phyloP scores from a whole-genome alignment of 2,797 vertebrate species.

The Salarias fasciatus region DNA sequence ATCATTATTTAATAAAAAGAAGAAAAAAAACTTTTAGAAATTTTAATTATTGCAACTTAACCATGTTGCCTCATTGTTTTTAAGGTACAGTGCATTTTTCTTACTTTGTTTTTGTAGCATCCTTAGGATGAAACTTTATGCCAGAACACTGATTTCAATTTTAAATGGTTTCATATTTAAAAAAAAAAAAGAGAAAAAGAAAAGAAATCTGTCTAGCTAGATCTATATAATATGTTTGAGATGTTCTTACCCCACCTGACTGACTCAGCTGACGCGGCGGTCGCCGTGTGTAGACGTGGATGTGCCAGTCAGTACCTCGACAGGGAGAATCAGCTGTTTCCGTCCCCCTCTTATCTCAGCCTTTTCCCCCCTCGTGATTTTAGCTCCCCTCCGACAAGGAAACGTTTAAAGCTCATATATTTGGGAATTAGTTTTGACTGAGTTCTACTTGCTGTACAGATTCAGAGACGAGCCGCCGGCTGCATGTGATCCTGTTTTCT shows the following conservation, averaged over 20 bases:
- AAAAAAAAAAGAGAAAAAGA: slow-evolving; percentile 11
- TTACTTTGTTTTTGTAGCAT: slow-evolving; percentile 35
- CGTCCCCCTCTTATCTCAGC: slow-evolving; percentile 17
- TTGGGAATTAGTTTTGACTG: slow-evolving; percentile 30
- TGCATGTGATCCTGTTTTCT: slow-evolving; percentile 81
- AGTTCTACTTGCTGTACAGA: slow-evolving; percentile 64
- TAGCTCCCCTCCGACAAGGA: slow-evolving; percentile 37
- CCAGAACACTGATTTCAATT: slow-evolving; percentile 19
- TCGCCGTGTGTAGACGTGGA: no score
- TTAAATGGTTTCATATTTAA: slow-evolving; percentile 3
- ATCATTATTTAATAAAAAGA: no score
- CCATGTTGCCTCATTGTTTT: slow-evolving; percentile 49
- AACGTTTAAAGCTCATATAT: slow-evolving; percentile 54
- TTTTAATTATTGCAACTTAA: slow-evolving; percentile 38
- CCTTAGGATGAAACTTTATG: slow-evolving; percentile 25
- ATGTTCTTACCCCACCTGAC: slow-evolving; percentile 27
- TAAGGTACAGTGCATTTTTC: slow-evolving; percentile 17
- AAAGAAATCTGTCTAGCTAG: slow-evolving; percentile 10
- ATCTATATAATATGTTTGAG: slow-evolving; percentile 33
- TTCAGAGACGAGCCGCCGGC: slow-evolving; percentile 57
- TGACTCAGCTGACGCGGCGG: slow-evolving; percentile 10
- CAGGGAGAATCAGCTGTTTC: slow-evolving; percentile 35
- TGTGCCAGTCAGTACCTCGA: no score
- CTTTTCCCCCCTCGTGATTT: slow-evolving; percentile 33
- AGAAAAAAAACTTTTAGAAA: slow-evolving; percentile 30